These are phyloP conservation scores for Geotrypetes seraphini DNA, from an alignment of 2,797 vertebrate genomes.

Conservation along the genomic window DNA sequence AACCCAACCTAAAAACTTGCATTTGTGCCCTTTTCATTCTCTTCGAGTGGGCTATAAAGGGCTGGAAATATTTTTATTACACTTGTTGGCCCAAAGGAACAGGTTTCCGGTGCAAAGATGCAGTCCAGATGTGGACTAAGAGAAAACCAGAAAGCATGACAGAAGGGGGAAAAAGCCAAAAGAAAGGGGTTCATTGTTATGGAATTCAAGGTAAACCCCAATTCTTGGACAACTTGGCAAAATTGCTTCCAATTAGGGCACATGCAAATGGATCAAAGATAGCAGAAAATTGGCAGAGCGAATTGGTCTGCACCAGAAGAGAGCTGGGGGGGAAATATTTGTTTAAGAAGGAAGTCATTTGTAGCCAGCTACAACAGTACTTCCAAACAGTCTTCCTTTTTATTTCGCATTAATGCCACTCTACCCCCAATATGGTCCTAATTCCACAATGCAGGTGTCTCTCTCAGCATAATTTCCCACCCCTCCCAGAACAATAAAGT, in stretches of 20 bases:
- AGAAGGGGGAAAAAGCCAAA: too few relatives aligned
- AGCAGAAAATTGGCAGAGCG: accelerated
- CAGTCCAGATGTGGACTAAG: neutral
- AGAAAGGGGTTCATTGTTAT: accelerated
- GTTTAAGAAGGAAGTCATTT: neutral
- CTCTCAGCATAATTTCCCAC: too few relatives aligned
- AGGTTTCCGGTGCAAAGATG: neutral
- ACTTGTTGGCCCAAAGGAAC: accelerated
- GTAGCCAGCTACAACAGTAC: neutral
- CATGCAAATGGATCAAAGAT: neutral
- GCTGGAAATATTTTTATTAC: too few relatives aligned
- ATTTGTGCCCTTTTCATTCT: too few relatives aligned
- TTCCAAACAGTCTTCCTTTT: neutral
- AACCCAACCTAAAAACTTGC: too few relatives aligned
- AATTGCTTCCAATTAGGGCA: neutral
- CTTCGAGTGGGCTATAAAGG: too few relatives aligned
- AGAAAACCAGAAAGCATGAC: too few relatives aligned
- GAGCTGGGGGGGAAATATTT: neutral
- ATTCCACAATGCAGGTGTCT: too few relatives aligned
- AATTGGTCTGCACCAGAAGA: neutral
- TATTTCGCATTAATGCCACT: too few relatives aligned
- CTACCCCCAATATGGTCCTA: too few relatives aligned
- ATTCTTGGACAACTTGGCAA: neutral
- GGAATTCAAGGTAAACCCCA: neutral
- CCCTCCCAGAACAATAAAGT: too few relatives aligned